A percentile compares a stretch with the other conserved stretches of the same genome.
These are phyloP conservation scores for Dryas iulia DNA, from an alignment of 1,140 invertebrate species.

Conservation along the genomic window DNA sequence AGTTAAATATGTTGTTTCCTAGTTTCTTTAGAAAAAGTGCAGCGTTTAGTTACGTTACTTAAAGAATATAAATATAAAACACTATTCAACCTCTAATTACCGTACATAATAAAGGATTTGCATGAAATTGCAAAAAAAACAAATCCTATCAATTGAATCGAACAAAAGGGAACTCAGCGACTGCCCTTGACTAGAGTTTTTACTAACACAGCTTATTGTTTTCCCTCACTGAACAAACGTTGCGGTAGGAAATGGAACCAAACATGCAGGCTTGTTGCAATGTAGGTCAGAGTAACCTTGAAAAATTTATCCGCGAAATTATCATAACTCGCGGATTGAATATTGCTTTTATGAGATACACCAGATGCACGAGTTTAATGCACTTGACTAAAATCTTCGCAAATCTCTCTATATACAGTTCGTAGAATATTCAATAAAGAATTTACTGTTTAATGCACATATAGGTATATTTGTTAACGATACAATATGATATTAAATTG, in stretches of 20 bases:
- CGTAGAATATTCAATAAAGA: no score
- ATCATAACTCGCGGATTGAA: slow-evolving; percentile 6
- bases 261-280: slow-evolving; percentile 4
- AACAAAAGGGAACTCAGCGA: neutral
- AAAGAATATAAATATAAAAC: no score
- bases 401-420: neutral
- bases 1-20: no score
- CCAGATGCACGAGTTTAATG: neutral
- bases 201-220: slow-evolving; percentile 13
- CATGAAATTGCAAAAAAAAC: neutral
- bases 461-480: no score
- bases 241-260: slow-evolving; percentile 15
- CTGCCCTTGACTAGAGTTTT: neutral
- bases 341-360: neutral
- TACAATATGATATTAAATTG: neutral
- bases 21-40: no score
- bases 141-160: no score
- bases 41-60: no score
- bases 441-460: no score
- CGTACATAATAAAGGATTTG: no score
- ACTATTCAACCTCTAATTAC: no score
- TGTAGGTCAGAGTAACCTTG: slow-evolving; percentile 22
- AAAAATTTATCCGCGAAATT: slow-evolving; percentile 9
- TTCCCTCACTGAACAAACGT: slow-evolving; percentile 9
- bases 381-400: neutral